A percentile compares a stretch with the other conserved stretches of the same genome.
Conservation (phyloP, 2,888 invertebrate species). For the Geotrupes spiniger region DNA sequence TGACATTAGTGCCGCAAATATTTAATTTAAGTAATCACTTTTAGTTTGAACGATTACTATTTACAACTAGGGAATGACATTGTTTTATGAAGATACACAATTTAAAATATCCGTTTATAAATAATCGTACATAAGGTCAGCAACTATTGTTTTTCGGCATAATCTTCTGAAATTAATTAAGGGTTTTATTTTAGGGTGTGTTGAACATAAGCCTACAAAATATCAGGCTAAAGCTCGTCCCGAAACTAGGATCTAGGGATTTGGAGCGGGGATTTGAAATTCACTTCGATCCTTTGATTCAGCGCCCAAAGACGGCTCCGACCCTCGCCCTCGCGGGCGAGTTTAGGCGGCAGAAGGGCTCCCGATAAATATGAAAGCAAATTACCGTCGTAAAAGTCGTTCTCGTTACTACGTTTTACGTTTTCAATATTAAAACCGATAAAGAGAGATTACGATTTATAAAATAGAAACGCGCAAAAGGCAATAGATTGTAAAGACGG, state of each 20-base stretch:
- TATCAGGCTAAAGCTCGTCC: conserved; percentile 16
- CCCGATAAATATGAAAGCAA: conserved; percentile 3
- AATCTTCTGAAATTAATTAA: conserved; percentile 17
- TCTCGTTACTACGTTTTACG: no score
- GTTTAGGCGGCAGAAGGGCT: conserved; percentile 2
- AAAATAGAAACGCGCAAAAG: no score
- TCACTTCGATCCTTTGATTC: conserved; percentile 21
- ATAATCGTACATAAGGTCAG: neutral
- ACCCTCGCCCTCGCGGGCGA: neutral
- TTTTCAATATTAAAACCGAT: no score
- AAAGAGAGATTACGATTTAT: no score
- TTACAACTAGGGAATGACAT: no score
- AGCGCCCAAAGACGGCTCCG: conserved; percentile 1
- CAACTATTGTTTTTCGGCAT: conserved; percentile 1
- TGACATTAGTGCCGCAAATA: no score
- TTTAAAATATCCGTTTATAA: neutral
- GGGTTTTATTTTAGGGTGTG: conserved; percentile 17
- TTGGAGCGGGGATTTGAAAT: conserved; percentile 16
- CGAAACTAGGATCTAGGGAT: conserved; percentile 17
- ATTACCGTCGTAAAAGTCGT: conserved; percentile 3
- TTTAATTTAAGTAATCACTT: no score
- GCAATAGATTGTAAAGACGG: no score
- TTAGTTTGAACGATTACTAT: no score
- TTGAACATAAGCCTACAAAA: conserved; percentile 17
- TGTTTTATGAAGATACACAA: no score